Base-by-base conservation (phyloP, 2,113 vertebrate species). In the Ciconia boyciana region DNA sequence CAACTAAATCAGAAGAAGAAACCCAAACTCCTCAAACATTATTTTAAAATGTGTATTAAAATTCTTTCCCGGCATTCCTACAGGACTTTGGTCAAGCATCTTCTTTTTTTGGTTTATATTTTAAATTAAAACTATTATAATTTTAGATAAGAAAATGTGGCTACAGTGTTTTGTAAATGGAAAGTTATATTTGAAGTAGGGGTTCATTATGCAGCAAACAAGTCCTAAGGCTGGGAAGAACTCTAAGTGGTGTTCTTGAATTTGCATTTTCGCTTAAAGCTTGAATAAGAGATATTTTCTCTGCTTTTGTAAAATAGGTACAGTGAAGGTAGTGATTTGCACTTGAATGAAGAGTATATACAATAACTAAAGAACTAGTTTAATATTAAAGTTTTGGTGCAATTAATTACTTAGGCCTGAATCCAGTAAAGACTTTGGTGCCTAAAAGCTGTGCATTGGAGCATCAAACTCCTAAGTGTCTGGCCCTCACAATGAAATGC, bases 211-310 rank as follows among this genome's bases (percentile, higher is more conserved):
- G 36, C 13, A 91, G n/a, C 17, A 90, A 92, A 83, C 31, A 89
- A 46, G 9, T 70, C 68, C 68, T 81, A 46, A 74, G 69, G 86
- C 68, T 86, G 55, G 28, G 32, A 83, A 83, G 36, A 74, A 78
- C 51, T 74, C 7, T 85, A 78, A 78, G 32, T 62, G 21, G 2
- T 90, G 43, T 29, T 62, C 26, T 83, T 89, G 76, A 87, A 95
- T 95, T 91, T 92, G 4, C n/a, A 94, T 92, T 96, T 94, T 92
- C 13, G 13, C 95, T 94, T 91, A 29, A 89, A 97, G 76, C 51
- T 71, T 79, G 55, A 89, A 92, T 90, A 90, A 80, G 58, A 69
- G 89, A 83, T 55, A 92, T 58, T 87, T 92, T 81, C 43, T 80
- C 10, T 3, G 4, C 34, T 90, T 81, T 90, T 83, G 6, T 66